These are phyloP conservation scores for Cerceris rybyensis DNA, from an alignment of 2,888 invertebrate genomes.

Conservation along the genomic window DNA sequence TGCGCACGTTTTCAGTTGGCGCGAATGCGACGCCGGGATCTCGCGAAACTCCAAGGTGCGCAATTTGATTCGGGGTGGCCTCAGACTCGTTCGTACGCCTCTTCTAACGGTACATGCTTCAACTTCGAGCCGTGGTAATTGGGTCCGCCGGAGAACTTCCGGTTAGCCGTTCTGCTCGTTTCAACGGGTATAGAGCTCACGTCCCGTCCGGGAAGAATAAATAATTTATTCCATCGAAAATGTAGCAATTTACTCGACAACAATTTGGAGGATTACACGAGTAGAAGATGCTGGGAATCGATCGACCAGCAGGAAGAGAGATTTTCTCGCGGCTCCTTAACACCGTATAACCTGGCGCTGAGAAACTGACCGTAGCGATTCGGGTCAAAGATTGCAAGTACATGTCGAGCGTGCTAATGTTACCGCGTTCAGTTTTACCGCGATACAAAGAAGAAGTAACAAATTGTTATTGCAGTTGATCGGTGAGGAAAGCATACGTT, in stretches of 20 bases:
- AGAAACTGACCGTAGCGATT: no score
- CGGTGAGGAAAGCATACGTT: no score
- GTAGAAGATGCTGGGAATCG: neutral
- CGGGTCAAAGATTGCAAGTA: no score
- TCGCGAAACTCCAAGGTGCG: conserved; percentile 41
- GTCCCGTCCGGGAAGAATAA: conserved; percentile 25
- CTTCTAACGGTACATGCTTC: conserved; percentile 62
- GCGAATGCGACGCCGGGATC: conserved; percentile 33
- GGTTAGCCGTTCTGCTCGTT: conserved; percentile 37
- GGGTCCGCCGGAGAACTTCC: conserved; percentile 62
- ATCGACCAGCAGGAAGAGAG: neutral
- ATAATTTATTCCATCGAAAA: conserved; percentile 13
- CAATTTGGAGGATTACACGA: neutral
- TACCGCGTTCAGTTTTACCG: no score
- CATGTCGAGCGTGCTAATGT: no score
- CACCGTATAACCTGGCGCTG: no score
- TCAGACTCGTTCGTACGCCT: conserved; percentile 25
- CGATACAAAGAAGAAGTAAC: no score
- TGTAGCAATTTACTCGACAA: conserved; percentile 20
- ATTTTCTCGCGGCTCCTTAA: no score
- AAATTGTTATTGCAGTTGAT: no score
- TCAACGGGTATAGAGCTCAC: conserved; percentile 41
- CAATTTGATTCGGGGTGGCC: conserved; percentile 67
- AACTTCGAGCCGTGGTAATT: conserved; percentile 61
- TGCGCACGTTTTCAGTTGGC: conserved; percentile 19